phyloP scores from a whole-genome alignment of 2,888 invertebrate genomes.

The Leptinotarsa tumamoca region DNA sequence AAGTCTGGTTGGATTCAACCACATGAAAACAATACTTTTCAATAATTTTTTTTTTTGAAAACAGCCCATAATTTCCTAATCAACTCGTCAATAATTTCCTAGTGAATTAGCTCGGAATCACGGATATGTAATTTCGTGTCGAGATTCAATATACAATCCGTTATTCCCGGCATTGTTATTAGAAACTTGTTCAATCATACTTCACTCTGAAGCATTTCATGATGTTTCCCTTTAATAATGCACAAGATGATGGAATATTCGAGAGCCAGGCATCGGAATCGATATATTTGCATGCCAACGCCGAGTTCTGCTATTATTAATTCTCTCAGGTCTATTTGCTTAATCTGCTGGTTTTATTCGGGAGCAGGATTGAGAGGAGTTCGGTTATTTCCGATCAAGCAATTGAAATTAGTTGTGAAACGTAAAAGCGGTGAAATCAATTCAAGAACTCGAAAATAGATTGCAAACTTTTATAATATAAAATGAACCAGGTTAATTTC shows the following conservation, averaged over 20 bases:
- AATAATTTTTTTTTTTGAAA: not conserved
- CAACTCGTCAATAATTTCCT: constrained; percentile 4
- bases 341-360: constrained; percentile 30
- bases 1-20: no score
- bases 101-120: constrained; percentile 25
- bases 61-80: constrained; percentile 16
- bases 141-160: constrained; percentile 6
- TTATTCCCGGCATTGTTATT: constrained; percentile 36
- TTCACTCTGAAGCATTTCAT: constrained; percentile 27
- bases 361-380: constrained; percentile 2
- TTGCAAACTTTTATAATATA: no score
- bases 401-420: not conserved
- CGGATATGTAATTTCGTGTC: constrained; percentile 29
- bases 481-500: no score
- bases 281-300: constrained; percentile 38
- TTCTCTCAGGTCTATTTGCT: constrained; percentile 32
- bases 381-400: constrained; percentile 4
- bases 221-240: constrained; percentile 38
- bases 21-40: not conserved
- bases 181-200: constrained; percentile 39
- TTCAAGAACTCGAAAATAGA: no score
- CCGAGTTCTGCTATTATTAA: constrained; percentile 30
- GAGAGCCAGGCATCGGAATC: constrained; percentile 31
- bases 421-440: not conserved
- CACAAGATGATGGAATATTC: constrained; percentile 35